phyloP scores from a whole-genome alignment of 2,113 vertebrate genomes.

The Gymnocephalus cernua region DNA sequence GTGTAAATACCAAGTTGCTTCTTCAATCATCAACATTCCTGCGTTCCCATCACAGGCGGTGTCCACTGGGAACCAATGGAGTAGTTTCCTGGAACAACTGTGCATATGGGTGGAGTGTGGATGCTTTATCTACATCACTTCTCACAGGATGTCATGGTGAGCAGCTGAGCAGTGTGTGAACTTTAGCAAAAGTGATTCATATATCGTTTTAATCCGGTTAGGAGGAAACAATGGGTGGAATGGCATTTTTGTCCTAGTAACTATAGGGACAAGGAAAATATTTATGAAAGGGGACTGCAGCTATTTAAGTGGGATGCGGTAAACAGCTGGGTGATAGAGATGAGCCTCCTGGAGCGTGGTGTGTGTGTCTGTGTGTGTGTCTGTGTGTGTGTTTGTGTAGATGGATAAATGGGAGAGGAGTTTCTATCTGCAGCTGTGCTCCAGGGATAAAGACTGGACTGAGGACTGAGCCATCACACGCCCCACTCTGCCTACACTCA shows the following conservation, averaged over 20 bases:
- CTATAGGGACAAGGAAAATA: conserved; percentile 70
- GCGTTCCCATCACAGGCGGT: conserved; percentile 1
- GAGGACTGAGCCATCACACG: conserved; percentile 5
- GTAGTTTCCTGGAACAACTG: conserved; percentile 39
- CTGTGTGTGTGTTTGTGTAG: conserved; percentile 22
- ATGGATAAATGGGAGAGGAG: conserved; percentile 20
- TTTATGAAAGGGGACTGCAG: conserved; percentile 52
- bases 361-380: background rate
- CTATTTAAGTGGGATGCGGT: conserved; percentile 60
- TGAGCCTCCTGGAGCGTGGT: conserved; percentile 28
- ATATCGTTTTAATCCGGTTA: conserved; percentile 24
- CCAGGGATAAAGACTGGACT: conserved; percentile 47
- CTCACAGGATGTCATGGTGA: background rate
- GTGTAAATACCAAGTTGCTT: conserved; percentile 38
- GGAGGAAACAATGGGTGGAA: conserved; percentile 56
- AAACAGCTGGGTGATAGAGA: conserved; percentile 38
- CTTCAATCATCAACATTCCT: conserved; percentile 65
- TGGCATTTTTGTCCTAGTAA: conserved; percentile 55
- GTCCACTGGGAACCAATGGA: conserved; percentile 23
- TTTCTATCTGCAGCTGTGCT: conserved; percentile 70
- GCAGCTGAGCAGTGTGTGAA: conserved; percentile 33
- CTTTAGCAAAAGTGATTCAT: conserved; percentile 34
- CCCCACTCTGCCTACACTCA: conserved; percentile 7
- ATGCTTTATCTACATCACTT: conserved; percentile 33
- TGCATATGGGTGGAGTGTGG: background rate